These are phyloP conservation scores for Cyclophora punctaria DNA, from an alignment of 2,888 invertebrate species.

Conservation along the genomic window DNA sequence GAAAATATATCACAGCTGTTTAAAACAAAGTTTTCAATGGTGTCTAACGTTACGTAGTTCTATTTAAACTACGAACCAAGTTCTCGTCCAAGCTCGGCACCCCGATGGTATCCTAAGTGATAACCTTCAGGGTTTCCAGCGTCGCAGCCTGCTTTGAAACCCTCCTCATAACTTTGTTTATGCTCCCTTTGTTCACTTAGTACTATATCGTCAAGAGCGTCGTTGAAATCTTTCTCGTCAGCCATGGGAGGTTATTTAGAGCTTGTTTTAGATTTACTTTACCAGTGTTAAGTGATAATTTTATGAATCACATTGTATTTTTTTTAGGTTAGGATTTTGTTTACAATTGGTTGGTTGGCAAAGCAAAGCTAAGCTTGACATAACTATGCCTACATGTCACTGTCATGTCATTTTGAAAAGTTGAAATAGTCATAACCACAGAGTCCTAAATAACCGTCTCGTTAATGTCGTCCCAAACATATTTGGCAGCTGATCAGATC, in stretches of 20 bases:
- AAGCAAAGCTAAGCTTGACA: no score
- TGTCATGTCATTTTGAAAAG: no score
- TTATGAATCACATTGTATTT: neutral
- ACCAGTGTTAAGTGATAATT: neutral
- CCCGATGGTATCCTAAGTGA: constrained; percentile 86
- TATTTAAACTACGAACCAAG: constrained; percentile 49
- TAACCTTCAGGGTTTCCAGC: constrained; percentile 81
- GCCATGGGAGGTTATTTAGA: constrained; percentile 34
- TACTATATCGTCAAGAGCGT: constrained; percentile 81
- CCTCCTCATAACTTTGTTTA: constrained; percentile 79
- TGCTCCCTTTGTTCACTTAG: constrained; percentile 80
- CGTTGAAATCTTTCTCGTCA: constrained; percentile 80
- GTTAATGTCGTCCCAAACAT: no score
- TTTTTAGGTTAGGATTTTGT: neutral
- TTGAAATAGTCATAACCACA: no score
- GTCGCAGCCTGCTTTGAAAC: constrained; percentile 75
- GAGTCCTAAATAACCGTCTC: no score
- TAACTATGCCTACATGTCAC: no score
- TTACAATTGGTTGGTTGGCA: no score
- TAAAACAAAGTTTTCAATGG: no score
- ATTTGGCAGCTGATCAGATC: no score
- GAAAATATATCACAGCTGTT: no score
- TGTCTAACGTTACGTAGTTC: no score
- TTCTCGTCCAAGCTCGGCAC: constrained; percentile 84
- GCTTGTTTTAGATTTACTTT: constrained; percentile 16